These are phyloP conservation scores for Danio aesculapii DNA, from an alignment of 2,797 vertebrate genomes.

Conservation along the genomic window DNA sequence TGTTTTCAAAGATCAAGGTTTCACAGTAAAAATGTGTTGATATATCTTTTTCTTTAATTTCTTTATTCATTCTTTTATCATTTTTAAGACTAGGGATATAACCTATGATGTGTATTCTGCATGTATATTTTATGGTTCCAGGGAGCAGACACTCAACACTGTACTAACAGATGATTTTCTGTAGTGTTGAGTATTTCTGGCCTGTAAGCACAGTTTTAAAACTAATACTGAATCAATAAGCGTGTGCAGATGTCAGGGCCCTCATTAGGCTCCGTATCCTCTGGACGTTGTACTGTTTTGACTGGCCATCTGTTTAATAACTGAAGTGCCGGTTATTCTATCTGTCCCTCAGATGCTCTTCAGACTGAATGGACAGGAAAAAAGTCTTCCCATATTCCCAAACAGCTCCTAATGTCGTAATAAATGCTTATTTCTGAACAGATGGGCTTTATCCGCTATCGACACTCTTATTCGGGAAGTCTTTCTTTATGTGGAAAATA, in stretches of 20 bases:
- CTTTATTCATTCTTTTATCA: not conserved
- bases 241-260: constrained; percentile 55
- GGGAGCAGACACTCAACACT: not conserved
- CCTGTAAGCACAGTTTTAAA: constrained; percentile 1
- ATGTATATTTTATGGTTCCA: not conserved
- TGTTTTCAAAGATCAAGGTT: too few relatives aligned
- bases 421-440: constrained; percentile 30
- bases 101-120: not conserved
- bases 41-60: too few relatives aligned
- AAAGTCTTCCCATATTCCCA: constrained; percentile 58
- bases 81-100: not conserved
- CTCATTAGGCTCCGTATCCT: constrained; percentile 66
- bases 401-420: not conserved
- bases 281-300: constrained; percentile 60
- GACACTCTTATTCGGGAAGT: constrained; percentile 7
- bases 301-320: constrained; percentile 70
- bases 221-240: constrained; percentile 24
- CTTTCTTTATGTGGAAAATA: constrained; percentile 10
- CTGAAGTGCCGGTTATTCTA: constrained; percentile 66
- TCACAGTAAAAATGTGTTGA: too few relatives aligned
- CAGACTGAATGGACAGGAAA: constrained; percentile 60
- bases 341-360: constrained; percentile 55
- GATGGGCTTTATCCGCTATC: constrained; percentile 5
- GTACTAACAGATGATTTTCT: not conserved
- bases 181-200: not conserved